Base-by-base conservation (phyloP, 2,797 vertebrate species). In the Silurus aristotelis region DNA sequence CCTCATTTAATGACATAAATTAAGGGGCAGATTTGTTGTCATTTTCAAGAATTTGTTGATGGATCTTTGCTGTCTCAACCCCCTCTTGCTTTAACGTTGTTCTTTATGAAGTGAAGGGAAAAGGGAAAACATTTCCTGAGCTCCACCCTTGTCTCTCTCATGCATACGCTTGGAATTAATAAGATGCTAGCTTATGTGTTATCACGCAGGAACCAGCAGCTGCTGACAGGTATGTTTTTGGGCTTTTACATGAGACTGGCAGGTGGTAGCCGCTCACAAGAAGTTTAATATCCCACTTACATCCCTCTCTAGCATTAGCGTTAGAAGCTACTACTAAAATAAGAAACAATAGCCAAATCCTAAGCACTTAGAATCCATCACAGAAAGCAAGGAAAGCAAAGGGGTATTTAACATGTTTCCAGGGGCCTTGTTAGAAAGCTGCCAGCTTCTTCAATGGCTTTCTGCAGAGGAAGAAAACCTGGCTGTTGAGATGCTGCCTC, bases 201-300 rank as follows among this genome's bases (percentile, higher is more conserved):
- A 90, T 90, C 89, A 89, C 63, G 87, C 85, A 85, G 84, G 73
- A 83, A 78, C 89, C 90, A 87, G 89, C 78, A 88, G 87, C 83
- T 89, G 89, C 88, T 82, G 88, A 89, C 90, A 92, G 89, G 85
- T 91, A 88, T 70, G 70, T 89, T 88, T 89, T 86, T 52, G 82
- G 80, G 87, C 80, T 89, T 90, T 90, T 86, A 88, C 88, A 77
- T 67, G 76, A 89, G 77, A 90, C 80, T 48, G 86, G 86, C 83
- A 87, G 91, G 89, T 90, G 89, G 85, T 25, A 83, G 78, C 72
- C 80, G 87, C 84, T 87, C 61, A 85, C 82, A 20, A 79, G 63
- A 88, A 86, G 85, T 86, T 89, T 89, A 85, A 85, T 85, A 85
- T 70, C 83, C 76, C 64, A 82, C 56, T 72, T 61, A 72, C 71